Base-by-base conservation (phyloP, 2,888 invertebrate species). In the Nemotelus pantherinus region DNA sequence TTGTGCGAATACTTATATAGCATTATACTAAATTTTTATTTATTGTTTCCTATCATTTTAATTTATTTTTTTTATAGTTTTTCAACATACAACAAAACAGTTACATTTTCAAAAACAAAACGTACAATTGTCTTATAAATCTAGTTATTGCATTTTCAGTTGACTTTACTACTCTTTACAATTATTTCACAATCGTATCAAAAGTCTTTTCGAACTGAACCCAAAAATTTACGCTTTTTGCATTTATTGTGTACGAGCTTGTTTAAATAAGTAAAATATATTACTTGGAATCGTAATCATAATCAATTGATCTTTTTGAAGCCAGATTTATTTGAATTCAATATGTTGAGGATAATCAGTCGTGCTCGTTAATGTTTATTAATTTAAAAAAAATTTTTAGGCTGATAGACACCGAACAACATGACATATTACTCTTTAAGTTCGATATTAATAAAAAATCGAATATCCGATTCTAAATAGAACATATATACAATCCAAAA, bases 1-100 rank as follows among this genome's bases (percentile, higher is more conserved):
- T 68, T 68, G 67, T 68, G 67, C 50, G 48, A 50, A 68, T 50
- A 68, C 3, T 48, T 44, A 10, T 44, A 53, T n/a, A 65, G 4
- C 41, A 65, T 5, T 25, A 25, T 25, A 25, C 25, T 25, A 25
- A 53, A 6, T 57, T 57, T 57, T 7, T 57, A 57, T 57, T 25
- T 60, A 25, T 60, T 43, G 41, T 39, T 41, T 58, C 39, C 41
- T 41, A 60, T 60, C 41, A 60, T 60, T 10, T n/a, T 39, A 25
- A 60, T 25, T 25, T 25, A 25, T 25, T 25, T 25, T n/a, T 25
- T 25, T 25, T 25, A 25, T 41, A 60, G 7, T 60, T 43, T 7
- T 39, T 25, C 48, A n/a, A 48, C 5, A 63, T 43, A 58, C n/a
- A 58, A 25, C n/a, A 50, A 50, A 50, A 50, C 50, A 50, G 9